Evolutionary conservation across 2,113 vertebrate species (phyloP).

Genomic region (Dendrocopos noguchii): DNA sequence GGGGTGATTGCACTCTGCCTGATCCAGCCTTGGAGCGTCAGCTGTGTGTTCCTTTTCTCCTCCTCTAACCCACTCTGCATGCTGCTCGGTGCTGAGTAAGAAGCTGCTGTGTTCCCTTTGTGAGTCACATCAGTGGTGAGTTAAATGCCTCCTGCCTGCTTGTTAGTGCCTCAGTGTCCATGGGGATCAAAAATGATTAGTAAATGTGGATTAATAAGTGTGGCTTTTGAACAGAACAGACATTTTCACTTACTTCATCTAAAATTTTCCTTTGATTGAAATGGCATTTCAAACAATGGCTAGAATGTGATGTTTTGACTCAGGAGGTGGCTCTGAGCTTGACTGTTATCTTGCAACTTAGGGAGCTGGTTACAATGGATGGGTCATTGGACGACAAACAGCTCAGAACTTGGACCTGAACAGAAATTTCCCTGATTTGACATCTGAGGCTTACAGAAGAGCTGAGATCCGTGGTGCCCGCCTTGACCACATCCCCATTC

Average conservation of each 20-base stretch:
- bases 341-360: conserved; percentile 27
- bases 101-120: neutral
- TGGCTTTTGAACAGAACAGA: neutral
- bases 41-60: neutral
- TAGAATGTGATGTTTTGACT: neutral
- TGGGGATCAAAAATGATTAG: neutral
- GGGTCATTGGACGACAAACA: conserved; percentile 90
- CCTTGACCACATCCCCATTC: conserved; percentile 90
- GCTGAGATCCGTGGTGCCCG: conserved; percentile 79
- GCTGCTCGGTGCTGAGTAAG: conserved; percentile 9
- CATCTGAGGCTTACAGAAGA: conserved; percentile 86
- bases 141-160: neutral
- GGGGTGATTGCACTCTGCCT: neutral
- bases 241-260: neutral
- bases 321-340: neutral
- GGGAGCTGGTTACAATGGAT: conserved; percentile 92
- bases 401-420: conserved; percentile 95
- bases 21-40: neutral
- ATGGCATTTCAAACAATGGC: neutral
- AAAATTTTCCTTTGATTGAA: neutral
- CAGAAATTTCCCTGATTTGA: conserved; percentile 97
- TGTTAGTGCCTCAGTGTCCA: neutral
- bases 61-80: conserved; percentile 18
- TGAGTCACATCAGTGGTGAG: conserved; percentile 43
- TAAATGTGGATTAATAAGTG: neutral